Evolutionary conservation across 2,797 vertebrate genomes (phyloP), one percentile per base, ranked within the genome.

Genomic region (Schizopygopsis pylzovi): DNA sequence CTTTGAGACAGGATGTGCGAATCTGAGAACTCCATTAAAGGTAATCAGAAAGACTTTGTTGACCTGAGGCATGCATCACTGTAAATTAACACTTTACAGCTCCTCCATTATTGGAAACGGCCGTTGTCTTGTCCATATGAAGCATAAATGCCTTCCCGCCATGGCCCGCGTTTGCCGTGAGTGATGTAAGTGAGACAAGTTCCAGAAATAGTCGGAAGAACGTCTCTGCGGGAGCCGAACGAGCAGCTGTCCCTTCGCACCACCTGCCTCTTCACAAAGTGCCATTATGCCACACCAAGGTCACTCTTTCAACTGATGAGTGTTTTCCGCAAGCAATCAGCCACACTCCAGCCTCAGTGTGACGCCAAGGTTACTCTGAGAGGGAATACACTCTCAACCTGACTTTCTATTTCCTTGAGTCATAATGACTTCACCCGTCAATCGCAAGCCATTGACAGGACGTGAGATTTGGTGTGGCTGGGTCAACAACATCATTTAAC

Each of bases 211-310:
- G 65, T 59, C 67, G 6, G 65, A 81, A 80, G 22, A 81, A 82
- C 18, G 59, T 47, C 67, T 78, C 22, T 1, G 63, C 68, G 41
- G 83, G 72, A 65, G 45, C 3, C 45, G 4, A 65, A 37, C 22
- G 22, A 49, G 49, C 84, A 86, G 67, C 87, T 84, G 84, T 77
- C 81, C 75, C 81, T 73, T 85, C 49, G 9, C 84, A 82, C 86
- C 87, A 90, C 87, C 89, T 90, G 89, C 72, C 79, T 80, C 86
- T 87, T 76, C 73, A 86, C 72, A 81, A 87, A 87, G 87, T 84
- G 86, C 79, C 86, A 84, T 88, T 85, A 84, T 37, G 79, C 79
- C 84, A 82, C 78, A 71, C 76, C 87, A 87, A 90, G 89, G 89
- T 90, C 87, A 88, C 83, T 84, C 65, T 78, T 88, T 59, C 80